Evolutionary conservation across 2,888 invertebrate genomes (phyloP).

Genomic region (Pyrrhosoma nymphula): DNA sequence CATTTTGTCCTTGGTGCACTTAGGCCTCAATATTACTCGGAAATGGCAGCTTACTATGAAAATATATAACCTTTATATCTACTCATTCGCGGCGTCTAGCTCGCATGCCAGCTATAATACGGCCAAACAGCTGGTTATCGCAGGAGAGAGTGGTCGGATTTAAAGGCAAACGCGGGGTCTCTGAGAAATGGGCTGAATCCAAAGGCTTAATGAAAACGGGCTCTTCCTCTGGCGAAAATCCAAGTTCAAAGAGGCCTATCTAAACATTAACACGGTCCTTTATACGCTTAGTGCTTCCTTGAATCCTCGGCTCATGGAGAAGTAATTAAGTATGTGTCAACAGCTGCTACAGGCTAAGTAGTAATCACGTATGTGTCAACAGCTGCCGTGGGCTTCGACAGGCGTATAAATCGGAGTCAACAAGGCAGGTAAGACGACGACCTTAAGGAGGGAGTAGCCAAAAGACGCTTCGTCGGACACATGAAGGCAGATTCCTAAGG

Average conservation of each 20-base stretch:
- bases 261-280: not conserved
- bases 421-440: not conserved
- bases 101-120: not conserved
- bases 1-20: no score
- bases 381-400: not conserved
- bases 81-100: not conserved
- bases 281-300: not conserved
- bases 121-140: not conserved
- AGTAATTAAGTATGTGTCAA: not conserved
- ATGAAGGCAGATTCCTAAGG: no score
- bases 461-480: not conserved
- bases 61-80: not conserved
- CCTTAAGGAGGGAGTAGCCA: not conserved
- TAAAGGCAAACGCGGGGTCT: not conserved
- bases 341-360: not conserved
- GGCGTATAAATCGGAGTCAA: not conserved
- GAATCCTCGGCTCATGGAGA: not conserved
- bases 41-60: not conserved
- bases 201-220: conserved; percentile 7
- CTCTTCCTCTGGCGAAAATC: not conserved
- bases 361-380: not conserved
- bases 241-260: not conserved
- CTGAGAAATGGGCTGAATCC: not conserved
- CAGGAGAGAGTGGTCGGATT: not conserved
- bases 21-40: no score